phyloP scores from a whole-genome alignment of 37 sponge, comb jelly and placozoan species.

The Cladorhizidae sp. region DNA sequence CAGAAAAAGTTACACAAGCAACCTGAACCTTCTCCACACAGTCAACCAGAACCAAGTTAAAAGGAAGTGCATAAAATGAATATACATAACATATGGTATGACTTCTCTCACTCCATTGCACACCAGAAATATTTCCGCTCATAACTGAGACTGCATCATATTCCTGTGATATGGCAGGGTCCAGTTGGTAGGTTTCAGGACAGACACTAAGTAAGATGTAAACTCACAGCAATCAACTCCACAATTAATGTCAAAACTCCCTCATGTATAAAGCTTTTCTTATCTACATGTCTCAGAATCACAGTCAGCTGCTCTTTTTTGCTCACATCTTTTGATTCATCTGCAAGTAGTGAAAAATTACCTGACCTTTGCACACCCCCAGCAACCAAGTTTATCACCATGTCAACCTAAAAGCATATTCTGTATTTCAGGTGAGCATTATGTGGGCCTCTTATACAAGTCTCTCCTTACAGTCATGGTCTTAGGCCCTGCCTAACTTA shows the following conservation, averaged over 20 bases:
- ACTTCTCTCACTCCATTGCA: too few relatives aligned
- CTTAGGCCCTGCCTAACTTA: too few relatives aligned
- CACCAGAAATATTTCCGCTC: too few relatives aligned
- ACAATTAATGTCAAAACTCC: slow-evolving; percentile 42
- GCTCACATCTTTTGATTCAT: slow-evolving; percentile 52
- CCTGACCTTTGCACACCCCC: too few relatives aligned
- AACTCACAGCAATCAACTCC: slow-evolving; percentile 8
- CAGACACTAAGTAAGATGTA: slow-evolving; percentile 9
- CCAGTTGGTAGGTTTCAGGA: slow-evolving; percentile 23
- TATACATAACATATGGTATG: too few relatives aligned
- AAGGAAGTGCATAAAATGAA: slow-evolving; percentile 52
- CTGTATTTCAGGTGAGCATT: slow-evolving; percentile 69
- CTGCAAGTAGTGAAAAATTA: too few relatives aligned
- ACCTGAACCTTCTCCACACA: too few relatives aligned
- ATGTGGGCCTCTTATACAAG: slow-evolving; percentile 33
- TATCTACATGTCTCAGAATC: too few relatives aligned
- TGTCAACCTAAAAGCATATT: slow-evolving; percentile 30
- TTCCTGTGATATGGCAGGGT: slow-evolving; percentile 47
- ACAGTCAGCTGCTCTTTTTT: slow-evolving; percentile 45
- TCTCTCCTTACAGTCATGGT: slow-evolving; percentile 16
- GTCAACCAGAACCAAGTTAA: too few relatives aligned
- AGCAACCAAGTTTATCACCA: slow-evolving; percentile 20
- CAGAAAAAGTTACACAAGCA: slow-evolving; percentile 15
- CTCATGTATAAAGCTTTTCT: slow-evolving; percentile 32
- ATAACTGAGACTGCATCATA: slow-evolving; percentile 70